Evolutionary conservation across 2,888 invertebrate genomes (phyloP).

Genomic region (Hypselothyrea guttata): DNA sequence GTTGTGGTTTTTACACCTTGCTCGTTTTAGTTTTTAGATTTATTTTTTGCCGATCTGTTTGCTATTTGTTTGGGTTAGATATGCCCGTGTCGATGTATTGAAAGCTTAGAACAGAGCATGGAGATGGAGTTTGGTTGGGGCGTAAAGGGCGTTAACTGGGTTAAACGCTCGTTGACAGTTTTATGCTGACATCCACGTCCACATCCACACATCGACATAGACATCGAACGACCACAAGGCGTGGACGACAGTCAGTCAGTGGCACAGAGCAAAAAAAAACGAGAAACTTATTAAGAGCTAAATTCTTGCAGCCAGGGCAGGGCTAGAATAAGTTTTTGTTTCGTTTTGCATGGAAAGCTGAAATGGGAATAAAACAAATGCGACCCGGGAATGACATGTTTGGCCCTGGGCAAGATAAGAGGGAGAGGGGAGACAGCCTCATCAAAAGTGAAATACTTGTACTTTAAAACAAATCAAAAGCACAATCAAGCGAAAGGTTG

Average conservation of each 20-base stretch:
- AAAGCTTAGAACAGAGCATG: constrained; percentile 16
- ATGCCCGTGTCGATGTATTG: constrained; percentile 49
- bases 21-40: constrained; percentile 31
- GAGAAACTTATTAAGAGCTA: constrained; percentile 74
- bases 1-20: constrained; percentile 64
- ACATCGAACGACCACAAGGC: constrained; percentile 31
- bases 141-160: constrained; percentile 72
- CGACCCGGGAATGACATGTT: constrained; percentile 56
- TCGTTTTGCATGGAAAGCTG: constrained; percentile 60
- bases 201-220: constrained; percentile 25
- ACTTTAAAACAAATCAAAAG: constrained; percentile 51
- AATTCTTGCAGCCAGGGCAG: constrained; percentile 46
- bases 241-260: constrained; percentile 68
- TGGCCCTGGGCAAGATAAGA: constrained; percentile 24
- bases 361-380: constrained; percentile 49
- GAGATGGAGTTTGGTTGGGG: constrained; percentile 15
- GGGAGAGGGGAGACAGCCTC: background rate
- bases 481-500: constrained; percentile 51
- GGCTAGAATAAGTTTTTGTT: constrained; percentile 57
- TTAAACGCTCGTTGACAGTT: constrained; percentile 73
- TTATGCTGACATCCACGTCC: constrained; percentile 46
- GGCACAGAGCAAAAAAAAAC: constrained; percentile 68
- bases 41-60: constrained; percentile 13
- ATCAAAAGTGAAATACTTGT: constrained; percentile 60
- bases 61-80: constrained; percentile 14